Conservation (phyloP, 1,140 invertebrate genomes). For the Lasaia peninsularis region DNA sequence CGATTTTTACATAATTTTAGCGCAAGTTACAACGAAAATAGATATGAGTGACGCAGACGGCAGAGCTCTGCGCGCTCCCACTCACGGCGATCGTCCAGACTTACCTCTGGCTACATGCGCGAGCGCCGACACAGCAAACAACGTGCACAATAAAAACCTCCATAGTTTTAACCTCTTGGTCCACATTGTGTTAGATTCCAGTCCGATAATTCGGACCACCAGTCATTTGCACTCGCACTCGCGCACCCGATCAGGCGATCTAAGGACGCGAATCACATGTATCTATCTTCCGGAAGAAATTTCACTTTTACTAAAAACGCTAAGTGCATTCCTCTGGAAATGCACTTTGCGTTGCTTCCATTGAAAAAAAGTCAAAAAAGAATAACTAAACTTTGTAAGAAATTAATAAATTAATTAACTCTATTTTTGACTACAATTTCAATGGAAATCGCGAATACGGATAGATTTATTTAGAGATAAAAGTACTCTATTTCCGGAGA, state of each 20-base stretch:
- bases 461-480: slow-evolving; percentile 22
- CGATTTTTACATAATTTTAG: slow-evolving; percentile 76
- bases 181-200: slow-evolving; percentile 67
- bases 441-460: slow-evolving; percentile 39
- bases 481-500: slow-evolving; percentile 78
- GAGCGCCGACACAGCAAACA: slow-evolving; percentile 63
- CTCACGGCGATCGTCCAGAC: slow-evolving; percentile 27
- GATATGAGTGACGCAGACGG: slow-evolving; percentile 56
- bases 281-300: slow-evolving; percentile 51
- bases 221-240: slow-evolving; percentile 74
- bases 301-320: slow-evolving; percentile 38
- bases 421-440: slow-evolving; percentile 49
- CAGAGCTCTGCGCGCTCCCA: slow-evolving; percentile 25
- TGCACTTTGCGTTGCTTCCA: slow-evolving; percentile 42
- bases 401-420: slow-evolving; percentile 24
- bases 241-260: slow-evolving; percentile 66
- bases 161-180: slow-evolving; percentile 71
- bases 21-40: slow-evolving; percentile 72
- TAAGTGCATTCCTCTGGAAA: slow-evolving; percentile 48
- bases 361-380: slow-evolving; percentile 13
- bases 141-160: slow-evolving; percentile 72
- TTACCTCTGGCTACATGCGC: slow-evolving; percentile 64
- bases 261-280: slow-evolving; percentile 46
- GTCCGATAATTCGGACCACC: slow-evolving; percentile 56
- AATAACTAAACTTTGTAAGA: neutral